phyloP scores from a whole-genome alignment of 2,113 vertebrate species.

The Polypterus senegalus region DNA sequence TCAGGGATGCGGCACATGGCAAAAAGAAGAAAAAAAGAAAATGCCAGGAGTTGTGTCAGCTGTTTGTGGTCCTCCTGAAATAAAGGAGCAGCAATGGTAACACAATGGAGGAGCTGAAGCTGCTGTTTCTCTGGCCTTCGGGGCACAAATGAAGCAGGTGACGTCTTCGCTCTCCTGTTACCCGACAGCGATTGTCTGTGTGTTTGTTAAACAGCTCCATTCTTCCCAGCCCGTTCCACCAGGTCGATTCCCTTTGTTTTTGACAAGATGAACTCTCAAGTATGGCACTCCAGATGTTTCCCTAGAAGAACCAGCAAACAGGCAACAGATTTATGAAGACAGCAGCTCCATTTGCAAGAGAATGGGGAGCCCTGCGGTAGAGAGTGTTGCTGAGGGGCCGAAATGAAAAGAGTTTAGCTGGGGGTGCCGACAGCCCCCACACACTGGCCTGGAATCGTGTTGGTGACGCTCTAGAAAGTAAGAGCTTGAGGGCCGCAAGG shows the following conservation, averaged over 20 bases:
- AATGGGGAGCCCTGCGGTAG: slow-evolving; percentile 22
- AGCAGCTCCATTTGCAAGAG: slow-evolving; percentile 40
- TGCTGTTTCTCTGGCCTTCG: too few relatives aligned
- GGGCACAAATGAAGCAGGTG: too few relatives aligned
- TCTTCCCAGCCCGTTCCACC: slow-evolving; percentile 11
- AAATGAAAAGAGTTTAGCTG: too few relatives aligned
- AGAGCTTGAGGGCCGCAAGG: too few relatives aligned
- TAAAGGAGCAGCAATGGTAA: slow-evolving; percentile 14
- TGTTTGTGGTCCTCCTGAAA: slow-evolving; percentile 5
- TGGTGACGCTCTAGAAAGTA: too few relatives aligned
- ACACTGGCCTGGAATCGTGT: too few relatives aligned
- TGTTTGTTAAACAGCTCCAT: slow-evolving; percentile 20
- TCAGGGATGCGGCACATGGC: too few relatives aligned
- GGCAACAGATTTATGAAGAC: slow-evolving; percentile 36
- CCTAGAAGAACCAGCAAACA: slow-evolving; percentile 32
- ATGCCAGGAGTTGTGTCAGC: slow-evolving; percentile 6
- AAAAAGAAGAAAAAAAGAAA: neutral
- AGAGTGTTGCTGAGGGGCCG: too few relatives aligned
- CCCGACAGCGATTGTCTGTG: neutral
- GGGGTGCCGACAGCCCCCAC: too few relatives aligned
- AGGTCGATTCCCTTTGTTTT: neutral
- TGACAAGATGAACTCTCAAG: slow-evolving; percentile 23
- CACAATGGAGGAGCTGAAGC: too few relatives aligned
- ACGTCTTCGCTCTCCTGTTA: too few relatives aligned
- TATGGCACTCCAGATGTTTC: slow-evolving; percentile 34